Percentiles rank a stretch among this genome's conserved stretches.
Evolutionary conservation across 2,888 invertebrate species (phyloP).

Genomic region (Carpatolechia fugitivella): DNA sequence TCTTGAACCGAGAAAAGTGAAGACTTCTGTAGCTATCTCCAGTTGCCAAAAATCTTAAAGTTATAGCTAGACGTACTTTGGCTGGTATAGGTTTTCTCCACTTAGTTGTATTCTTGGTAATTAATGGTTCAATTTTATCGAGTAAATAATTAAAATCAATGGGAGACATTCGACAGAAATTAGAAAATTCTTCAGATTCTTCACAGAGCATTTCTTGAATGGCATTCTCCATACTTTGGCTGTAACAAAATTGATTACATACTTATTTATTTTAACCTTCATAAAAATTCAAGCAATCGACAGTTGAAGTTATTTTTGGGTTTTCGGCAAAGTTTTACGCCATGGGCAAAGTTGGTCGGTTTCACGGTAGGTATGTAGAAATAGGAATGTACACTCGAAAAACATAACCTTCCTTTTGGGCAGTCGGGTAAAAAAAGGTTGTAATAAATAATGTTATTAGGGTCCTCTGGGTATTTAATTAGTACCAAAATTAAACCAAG

Average conservation of each 20-base stretch:
- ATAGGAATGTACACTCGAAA: no score
- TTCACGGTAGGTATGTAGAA: no score
- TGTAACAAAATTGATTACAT: neutral
- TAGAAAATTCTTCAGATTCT: neutral
- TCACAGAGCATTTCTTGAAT: neutral
- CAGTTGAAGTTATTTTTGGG: no score
- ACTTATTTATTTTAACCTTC: neutral
- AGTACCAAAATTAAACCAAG: no score
- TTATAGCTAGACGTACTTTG: slow-evolving; percentile 14
- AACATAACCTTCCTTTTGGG: no score
- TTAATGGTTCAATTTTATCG: slow-evolving; percentile 6
- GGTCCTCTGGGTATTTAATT: no score
- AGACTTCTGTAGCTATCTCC: slow-evolving; percentile 18
- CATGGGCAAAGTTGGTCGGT: no score
- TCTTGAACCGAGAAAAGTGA: slow-evolving; percentile 20
- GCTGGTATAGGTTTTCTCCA: slow-evolving; percentile 15
- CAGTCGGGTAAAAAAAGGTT: no score
- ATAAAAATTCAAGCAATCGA: no score
- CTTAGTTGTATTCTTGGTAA: slow-evolving; percentile 15
- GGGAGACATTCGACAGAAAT: slow-evolving; percentile 9
- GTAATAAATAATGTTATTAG: no score
- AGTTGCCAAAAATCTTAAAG: slow-evolving; percentile 17
- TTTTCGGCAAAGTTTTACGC: no score
- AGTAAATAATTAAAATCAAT: slow-evolving; percentile 18
- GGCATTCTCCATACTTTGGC: neutral